Base-by-base conservation (phyloP, 2,113 vertebrate species). In the Equus przewalskii region DNA sequence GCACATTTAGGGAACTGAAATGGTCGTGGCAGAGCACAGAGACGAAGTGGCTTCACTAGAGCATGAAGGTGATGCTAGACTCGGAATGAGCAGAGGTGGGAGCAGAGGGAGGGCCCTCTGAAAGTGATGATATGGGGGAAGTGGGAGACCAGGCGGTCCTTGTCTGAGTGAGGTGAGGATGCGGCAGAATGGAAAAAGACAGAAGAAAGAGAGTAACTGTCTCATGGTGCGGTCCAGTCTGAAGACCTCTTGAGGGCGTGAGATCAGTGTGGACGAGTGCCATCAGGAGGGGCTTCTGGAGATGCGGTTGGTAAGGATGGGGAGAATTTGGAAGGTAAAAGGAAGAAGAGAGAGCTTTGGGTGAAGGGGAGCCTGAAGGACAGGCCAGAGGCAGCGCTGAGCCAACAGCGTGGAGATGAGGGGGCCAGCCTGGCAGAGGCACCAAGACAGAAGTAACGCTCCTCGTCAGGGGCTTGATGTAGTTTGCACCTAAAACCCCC, bases 1-100 rank as follows among this genome's bases (percentile, higher is more conserved):
- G 80, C 12, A 16, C 18, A 6, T 72, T 87, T 92, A 80, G 86
- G 89, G 95, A 89, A 93, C 49, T 26, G 96, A 96, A 94, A 93
- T 60, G 0, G 3, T 75, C 85, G 33, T 12, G n/a, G 56, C 5
- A 30, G 81, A 67, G 51, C 2, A 0, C 87, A 65, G 36, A 79
- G 49, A 33, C 15, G 75, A 79, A 56, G 92, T 65, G 95, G 62
- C 41, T 22, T 78, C 33, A 41, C 30, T 13, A 30, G 2, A 28
- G 65, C 18, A 16, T 51, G 36, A 54, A 21, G 83, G 49, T 0
- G 22, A 79, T 9, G 46, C 44, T 69, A 36, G 22, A 26, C 75
- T 79, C 28, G 89, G 51, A 64, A 36, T 12, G 49, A 51, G 56
- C 1, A 2, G 13, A 62, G 36, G 33, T 3, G 56, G 64, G 30